Percentiles rank a stretch among this genome's conserved stretches.
These are phyloP conservation scores for Myotis myotis DNA, from an alignment of 2,797 vertebrate species.

Conservation along the genomic window DNA sequence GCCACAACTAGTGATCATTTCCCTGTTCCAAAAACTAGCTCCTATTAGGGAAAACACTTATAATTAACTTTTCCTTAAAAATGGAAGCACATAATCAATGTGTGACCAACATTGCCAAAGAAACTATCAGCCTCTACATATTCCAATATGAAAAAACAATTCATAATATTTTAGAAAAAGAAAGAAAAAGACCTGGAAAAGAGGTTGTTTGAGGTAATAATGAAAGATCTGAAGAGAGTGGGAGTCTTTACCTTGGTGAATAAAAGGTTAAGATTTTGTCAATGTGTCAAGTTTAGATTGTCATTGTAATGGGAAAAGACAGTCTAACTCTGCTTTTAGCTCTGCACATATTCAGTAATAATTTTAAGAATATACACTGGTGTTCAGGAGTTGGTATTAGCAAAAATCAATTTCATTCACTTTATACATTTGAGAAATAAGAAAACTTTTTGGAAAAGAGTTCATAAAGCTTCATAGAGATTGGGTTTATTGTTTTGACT, in stretches of 20 bases:
- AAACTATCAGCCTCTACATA: not conserved
- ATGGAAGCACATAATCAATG: not conserved
- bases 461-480: not conserved
- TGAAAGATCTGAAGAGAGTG: not conserved
- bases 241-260: conserved; percentile 2
- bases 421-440: conserved; percentile 1
- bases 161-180: not conserved
- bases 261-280: conserved; percentile 1
- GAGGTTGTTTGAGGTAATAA: conserved; percentile 7
- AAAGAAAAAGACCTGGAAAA: not conserved
- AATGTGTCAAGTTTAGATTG: not conserved
- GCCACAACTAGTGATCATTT: not conserved
- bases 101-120: not conserved
- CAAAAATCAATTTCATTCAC: conserved; percentile 31
- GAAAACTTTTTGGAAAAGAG: not conserved
- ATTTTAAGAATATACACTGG: conserved; percentile 13
- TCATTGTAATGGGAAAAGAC: not conserved
- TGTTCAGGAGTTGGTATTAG: not conserved
- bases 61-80: conserved; percentile 1
- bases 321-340: not conserved
- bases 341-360: conserved; percentile 7
- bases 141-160: conserved; percentile 35
- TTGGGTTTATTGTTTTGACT: not conserved
- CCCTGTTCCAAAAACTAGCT: not conserved
- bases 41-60: not conserved